Conservation (phyloP, 2,888 invertebrate species). For the Mesochorus sp. region DNA sequence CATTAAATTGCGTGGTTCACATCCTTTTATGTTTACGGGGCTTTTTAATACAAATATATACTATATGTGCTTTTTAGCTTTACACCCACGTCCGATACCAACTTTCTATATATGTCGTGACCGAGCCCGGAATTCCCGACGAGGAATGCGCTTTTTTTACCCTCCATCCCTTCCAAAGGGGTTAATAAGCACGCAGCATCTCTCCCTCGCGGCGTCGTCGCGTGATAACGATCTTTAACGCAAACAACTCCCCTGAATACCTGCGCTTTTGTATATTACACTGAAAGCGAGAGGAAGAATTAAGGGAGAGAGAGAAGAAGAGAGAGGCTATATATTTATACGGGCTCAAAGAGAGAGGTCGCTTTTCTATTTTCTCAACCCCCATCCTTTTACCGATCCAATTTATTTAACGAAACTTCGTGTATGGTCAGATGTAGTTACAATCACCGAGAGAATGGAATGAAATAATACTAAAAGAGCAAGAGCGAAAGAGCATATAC, state of each 20-base stretch:
- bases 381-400: slow-evolving; percentile 47
- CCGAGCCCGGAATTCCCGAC: slow-evolving; percentile 50
- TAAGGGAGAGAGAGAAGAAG: neutral
- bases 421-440: slow-evolving; percentile 29
- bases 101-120: neutral
- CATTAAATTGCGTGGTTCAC: neutral
- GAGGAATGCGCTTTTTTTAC: slow-evolving; percentile 52
- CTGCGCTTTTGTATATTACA: neutral
- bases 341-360: slow-evolving; percentile 24
- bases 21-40: slow-evolving; percentile 1
- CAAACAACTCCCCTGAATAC: slow-evolving; percentile 51
- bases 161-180: slow-evolving; percentile 15
- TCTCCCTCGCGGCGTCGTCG: slow-evolving; percentile 37
- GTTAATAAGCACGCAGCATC: slow-evolving; percentile 60
- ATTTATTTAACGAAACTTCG: slow-evolving; percentile 53
- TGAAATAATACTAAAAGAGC: neutral
- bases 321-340: slow-evolving; percentile 24
- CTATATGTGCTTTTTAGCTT: slow-evolving; percentile 16
- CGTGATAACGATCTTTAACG: slow-evolving; percentile 60
- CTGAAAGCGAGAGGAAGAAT: no score
- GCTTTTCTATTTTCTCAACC: slow-evolving; percentile 24
- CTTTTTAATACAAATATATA: slow-evolving; percentile 3
- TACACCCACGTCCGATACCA: slow-evolving; percentile 24
- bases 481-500: neutral
- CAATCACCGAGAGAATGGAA: slow-evolving; percentile 20